Conservation (phyloP, 2,888 invertebrate genomes). For the Lithophane socia region DNA sequence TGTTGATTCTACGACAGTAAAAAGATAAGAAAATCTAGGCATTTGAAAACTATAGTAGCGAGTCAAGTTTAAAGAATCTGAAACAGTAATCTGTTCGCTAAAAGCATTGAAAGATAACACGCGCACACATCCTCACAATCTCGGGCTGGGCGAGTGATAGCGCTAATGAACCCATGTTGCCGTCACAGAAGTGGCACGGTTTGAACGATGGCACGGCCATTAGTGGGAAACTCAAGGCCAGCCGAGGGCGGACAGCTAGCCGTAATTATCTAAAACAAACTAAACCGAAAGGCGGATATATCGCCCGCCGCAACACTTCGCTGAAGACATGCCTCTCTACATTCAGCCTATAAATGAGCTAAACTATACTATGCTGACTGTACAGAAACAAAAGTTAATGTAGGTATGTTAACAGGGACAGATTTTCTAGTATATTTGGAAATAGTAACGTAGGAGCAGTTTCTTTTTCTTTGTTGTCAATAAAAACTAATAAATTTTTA, state of each 20-base stretch:
- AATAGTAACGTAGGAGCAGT: conserved; percentile 9
- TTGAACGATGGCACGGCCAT: conserved; percentile 83
- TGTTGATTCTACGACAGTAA: conserved; percentile 62
- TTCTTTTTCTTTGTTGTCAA: conserved; percentile 29
- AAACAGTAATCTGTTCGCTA: conserved; percentile 83
- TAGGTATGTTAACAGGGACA: neutral
- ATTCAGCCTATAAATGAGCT: conserved; percentile 59
- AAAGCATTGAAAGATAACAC: conserved; percentile 86
- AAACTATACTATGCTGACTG: conserved; percentile 20
- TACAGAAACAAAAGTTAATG: conserved; percentile 12
- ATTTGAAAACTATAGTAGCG: conserved; percentile 70
- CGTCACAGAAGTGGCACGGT: conserved; percentile 85
- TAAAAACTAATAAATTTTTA: conserved; percentile 22
- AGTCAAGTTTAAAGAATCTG: conserved; percentile 73
- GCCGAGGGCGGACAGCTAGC: conserved; percentile 82
- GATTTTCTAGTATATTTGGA: neutral
- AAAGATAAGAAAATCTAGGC: conserved; percentile 75
- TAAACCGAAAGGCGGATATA: conserved; percentile 76
- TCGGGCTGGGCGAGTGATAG: conserved; percentile 81
- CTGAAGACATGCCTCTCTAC: conserved; percentile 57
- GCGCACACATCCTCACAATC: conserved; percentile 80
- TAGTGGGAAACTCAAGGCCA: conserved; percentile 83
- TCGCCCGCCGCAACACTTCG: conserved; percentile 64
- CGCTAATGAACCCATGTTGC: conserved; percentile 89
- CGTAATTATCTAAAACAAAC: conserved; percentile 85